phyloP scores from a whole-genome alignment of 2,113 vertebrate species.

The Elephas maximus region DNA sequence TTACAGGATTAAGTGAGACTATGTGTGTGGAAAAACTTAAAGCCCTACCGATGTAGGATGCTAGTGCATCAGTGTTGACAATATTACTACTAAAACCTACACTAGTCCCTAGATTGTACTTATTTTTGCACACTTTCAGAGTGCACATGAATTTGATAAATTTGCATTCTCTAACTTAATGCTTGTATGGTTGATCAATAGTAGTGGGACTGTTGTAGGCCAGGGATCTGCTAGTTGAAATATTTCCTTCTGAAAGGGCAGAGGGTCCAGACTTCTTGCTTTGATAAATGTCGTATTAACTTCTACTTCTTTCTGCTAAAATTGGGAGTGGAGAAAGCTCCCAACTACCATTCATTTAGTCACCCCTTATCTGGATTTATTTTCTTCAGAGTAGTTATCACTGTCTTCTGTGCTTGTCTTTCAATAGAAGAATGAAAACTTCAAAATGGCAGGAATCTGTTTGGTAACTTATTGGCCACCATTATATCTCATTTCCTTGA shows the following conservation, averaged over 20 bases:
- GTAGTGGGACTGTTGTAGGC: neutral
- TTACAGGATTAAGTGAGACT: conserved; percentile 5
- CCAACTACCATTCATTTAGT: neutral
- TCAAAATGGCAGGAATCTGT: neutral
- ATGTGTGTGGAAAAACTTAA: neutral
- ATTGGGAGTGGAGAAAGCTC: neutral
- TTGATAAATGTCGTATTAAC: neutral
- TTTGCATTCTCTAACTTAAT: neutral
- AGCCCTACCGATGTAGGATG: neutral
- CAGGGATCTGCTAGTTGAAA: neutral
- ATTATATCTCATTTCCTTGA: neutral
- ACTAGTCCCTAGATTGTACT: neutral
- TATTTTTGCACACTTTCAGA: neutral
- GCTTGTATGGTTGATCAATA: neutral
- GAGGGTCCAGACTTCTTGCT: neutral
- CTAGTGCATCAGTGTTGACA: neutral
- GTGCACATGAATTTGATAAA: neutral
- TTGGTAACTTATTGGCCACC: neutral
- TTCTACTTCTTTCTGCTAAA: conserved; percentile 9
- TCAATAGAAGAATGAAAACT: neutral
- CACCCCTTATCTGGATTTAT: neutral
- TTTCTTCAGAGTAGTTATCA: neutral
- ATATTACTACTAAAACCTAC: neutral
- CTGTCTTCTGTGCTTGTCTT: neutral
- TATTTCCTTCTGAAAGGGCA: neutral